A percentile compares a stretch with the other conserved stretches of the same genome.
Conservation (phyloP, 2,888 invertebrate genomes). For the Scelioninae gen. 1 region DNA sequence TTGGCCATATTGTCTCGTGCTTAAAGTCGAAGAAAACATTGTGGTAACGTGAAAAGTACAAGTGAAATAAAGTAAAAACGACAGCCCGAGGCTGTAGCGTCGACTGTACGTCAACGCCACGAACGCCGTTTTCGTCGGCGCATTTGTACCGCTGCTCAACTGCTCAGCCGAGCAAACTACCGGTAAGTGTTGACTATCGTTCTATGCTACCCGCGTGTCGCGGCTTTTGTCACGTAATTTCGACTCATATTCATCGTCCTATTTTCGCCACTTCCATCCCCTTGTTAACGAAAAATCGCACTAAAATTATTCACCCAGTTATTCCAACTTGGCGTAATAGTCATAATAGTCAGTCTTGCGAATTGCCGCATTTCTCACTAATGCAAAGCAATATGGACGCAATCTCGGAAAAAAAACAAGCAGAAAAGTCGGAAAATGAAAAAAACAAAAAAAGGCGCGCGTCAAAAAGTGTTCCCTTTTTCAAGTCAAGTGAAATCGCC, state of each 20-base stretch:
- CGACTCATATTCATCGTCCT: no score
- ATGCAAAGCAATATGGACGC: not conserved
- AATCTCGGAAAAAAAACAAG: not conserved
- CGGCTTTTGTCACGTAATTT: no score
- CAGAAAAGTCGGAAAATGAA: not conserved
- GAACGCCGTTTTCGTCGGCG: no score
- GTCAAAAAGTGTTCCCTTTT: not conserved
- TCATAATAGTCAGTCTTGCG: not conserved
- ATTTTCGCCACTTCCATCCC: no score
- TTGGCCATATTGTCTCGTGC: slow-evolving; percentile 9
- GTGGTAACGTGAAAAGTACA: not conserved
- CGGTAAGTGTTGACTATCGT: no score
- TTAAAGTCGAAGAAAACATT: not conserved
- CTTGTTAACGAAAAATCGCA: no score
- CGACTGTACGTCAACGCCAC: no score
- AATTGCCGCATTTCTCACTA: no score
- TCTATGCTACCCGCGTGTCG: no score
- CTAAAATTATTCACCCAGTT: not conserved
- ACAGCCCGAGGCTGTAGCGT: not conserved
- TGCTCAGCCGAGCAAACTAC: no score
- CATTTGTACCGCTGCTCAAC: no score
- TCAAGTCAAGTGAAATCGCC: not conserved
- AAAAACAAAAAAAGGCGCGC: not conserved
- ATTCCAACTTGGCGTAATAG: not conserved
- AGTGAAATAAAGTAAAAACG: not conserved